Percentiles rank a stretch among this genome's conserved stretches.
Evolutionary conservation across 1,140 invertebrate species (phyloP).

Genomic region (Proales similis): DNA sequence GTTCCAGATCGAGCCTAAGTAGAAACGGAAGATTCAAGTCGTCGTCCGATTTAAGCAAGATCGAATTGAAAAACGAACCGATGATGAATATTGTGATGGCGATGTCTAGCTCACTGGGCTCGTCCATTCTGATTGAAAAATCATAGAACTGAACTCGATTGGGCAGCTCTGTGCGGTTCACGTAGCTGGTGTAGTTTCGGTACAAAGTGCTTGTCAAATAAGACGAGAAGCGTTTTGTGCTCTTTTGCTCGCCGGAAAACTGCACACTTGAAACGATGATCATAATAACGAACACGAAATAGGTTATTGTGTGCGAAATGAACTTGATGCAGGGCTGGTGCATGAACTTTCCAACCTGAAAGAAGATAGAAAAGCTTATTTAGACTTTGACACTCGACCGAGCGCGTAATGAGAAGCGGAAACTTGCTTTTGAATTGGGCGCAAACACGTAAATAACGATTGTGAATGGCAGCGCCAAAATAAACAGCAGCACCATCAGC

Average conservation of each 20-base stretch:
- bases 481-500: constrained; percentile 21
- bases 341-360: constrained; percentile 45
- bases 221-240: not conserved
- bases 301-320: constrained; percentile 57
- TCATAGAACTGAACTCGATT: constrained; percentile 18
- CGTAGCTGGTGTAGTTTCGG: constrained; percentile 11
- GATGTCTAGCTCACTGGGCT: constrained; percentile 6
- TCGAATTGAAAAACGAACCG: constrained; percentile 37
- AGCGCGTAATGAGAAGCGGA: not conserved
- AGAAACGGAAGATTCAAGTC: not conserved
- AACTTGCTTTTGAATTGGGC: constrained; percentile 19
- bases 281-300: constrained; percentile 60
- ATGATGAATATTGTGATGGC: constrained; percentile 28
- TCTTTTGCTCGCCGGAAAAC: constrained; percentile 34
- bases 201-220: not conserved
- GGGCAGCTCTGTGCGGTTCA: not conserved
- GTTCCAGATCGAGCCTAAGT: constrained; percentile 44
- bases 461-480: constrained; percentile 35
- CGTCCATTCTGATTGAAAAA: constrained; percentile 20
- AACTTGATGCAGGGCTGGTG: constrained; percentile 49
- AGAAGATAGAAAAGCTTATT: not conserved
- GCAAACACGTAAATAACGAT: constrained; percentile 29
- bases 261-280: constrained; percentile 51
- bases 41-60: not conserved
- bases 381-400: not conserved